A percentile compares a stretch with the other conserved stretches of the same genome.
phyloP scores from a whole-genome alignment of 2,113 vertebrate genomes.

The Microcebus lehilahytsara region DNA sequence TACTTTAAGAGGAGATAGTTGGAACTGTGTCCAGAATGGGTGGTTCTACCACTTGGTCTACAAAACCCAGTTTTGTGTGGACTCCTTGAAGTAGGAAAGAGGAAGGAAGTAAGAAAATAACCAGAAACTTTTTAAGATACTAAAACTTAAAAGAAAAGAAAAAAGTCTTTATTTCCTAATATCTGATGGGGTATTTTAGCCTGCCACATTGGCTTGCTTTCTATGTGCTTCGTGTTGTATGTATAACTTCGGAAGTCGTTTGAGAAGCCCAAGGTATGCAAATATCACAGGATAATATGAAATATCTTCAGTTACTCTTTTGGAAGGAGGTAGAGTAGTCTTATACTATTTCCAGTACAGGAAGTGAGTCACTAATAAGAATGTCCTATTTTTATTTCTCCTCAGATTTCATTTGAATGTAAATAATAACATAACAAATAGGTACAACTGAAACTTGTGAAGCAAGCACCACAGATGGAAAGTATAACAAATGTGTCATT shows the following conservation, averaged over 20 bases:
- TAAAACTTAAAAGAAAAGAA: not conserved
- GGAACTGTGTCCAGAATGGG: not conserved
- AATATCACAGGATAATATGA: not conserved
- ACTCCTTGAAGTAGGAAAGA: not conserved
- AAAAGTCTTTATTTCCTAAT: not conserved
- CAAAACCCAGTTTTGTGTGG: not conserved
- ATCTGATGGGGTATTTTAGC: not conserved
- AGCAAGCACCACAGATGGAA: constrained; percentile 57
- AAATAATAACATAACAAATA: constrained; percentile 63
- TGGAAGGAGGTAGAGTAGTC: not conserved
- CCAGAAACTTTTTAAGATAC: not conserved
- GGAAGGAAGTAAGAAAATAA: not conserved
- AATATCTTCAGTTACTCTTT: not conserved
- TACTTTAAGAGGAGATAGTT: not conserved
- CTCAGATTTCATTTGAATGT: constrained; percentile 53
- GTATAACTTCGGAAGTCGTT: not conserved
- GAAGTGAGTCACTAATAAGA: not conserved
- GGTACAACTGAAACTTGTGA: constrained; percentile 55
- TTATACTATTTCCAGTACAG: not conserved
- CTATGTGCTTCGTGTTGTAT: not conserved
- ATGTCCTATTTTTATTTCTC: constrained; percentile 41
- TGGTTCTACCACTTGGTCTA: not conserved
- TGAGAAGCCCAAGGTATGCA: not conserved
- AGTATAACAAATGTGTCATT: constrained; percentile 51
- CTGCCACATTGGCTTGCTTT: not conserved